These are phyloP conservation scores for Eurystomus gularis DNA, from an alignment of 2,113 vertebrate genomes.

Conservation along the genomic window DNA sequence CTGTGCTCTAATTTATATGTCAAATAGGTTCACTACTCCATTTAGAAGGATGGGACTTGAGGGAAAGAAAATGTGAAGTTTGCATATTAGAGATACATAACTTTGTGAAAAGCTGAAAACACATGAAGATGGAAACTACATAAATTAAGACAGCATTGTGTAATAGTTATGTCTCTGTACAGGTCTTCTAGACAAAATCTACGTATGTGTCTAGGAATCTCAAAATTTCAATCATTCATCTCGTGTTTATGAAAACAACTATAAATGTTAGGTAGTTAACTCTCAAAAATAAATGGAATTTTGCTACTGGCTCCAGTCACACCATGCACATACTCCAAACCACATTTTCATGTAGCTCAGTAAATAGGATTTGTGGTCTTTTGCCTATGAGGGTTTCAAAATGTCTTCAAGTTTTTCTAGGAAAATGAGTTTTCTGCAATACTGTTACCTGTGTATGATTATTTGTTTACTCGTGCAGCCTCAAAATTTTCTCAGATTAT, in stretches of 20 bases:
- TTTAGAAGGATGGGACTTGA: background rate
- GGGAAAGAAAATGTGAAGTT: background rate
- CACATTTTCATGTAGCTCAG: background rate
- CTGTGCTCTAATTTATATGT: background rate
- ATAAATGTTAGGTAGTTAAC: background rate
- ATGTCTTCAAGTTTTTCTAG: background rate
- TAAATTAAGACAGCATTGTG: background rate
- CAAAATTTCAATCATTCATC: background rate
- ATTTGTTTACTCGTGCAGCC: background rate
- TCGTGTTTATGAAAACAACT: background rate
- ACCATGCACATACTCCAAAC: background rate
- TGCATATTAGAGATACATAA: background rate
- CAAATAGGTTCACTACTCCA: background rate
- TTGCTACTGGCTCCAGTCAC: background rate
- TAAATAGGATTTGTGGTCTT: background rate
- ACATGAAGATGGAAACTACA: background rate
- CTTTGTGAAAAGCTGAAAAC: background rate
- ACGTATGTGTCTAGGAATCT: background rate
- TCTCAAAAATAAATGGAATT: background rate
- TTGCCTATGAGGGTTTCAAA: background rate
- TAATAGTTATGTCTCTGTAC: accelerated
- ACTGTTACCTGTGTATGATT: background rate
- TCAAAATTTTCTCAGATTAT: background rate
- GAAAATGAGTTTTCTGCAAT: background rate
- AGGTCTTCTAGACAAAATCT: background rate